Conservation (phyloP, 2,797 vertebrate species). For the Limosa lapponica region DNA sequence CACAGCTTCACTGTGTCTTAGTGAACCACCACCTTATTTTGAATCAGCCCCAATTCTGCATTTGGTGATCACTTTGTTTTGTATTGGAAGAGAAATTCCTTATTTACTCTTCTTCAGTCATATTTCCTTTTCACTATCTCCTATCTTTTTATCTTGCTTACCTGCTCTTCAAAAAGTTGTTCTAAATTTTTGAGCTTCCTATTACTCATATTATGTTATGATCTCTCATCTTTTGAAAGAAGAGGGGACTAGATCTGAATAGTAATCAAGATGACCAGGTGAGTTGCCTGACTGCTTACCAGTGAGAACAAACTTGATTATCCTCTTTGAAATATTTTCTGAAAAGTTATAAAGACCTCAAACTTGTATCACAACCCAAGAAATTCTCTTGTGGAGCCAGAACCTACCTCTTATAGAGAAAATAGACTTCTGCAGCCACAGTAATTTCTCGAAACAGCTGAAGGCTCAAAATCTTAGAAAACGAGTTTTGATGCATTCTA, state of each 20-base stretch:
- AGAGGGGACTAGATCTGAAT: background rate
- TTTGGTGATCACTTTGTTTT: background rate
- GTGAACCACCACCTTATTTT: background rate
- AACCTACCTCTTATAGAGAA: background rate
- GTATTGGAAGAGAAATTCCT: background rate
- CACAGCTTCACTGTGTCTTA: background rate
- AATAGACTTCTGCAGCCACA: background rate
- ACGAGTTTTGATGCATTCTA: background rate
- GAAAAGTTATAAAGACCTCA: background rate
- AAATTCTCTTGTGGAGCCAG: background rate
- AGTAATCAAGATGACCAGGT: background rate
- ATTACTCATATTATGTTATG: background rate
- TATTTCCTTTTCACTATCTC: background rate
- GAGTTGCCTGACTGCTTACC: background rate
- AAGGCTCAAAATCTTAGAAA: background rate
- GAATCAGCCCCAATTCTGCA: background rate
- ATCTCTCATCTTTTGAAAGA: background rate
- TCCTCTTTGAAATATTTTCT: background rate
- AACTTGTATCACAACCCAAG: background rate
- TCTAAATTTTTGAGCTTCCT: background rate
- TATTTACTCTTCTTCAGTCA: background rate
- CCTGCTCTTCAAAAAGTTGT: background rate
- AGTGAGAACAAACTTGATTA: background rate
- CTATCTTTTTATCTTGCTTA: background rate
- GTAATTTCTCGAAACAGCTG: background rate